Percentiles rank a stretch among this genome's conserved stretches.
These are phyloP conservation scores for Eudorcas thomsonii DNA, from an alignment of 2,113 vertebrate genomes.

Conservation along the genomic window DNA sequence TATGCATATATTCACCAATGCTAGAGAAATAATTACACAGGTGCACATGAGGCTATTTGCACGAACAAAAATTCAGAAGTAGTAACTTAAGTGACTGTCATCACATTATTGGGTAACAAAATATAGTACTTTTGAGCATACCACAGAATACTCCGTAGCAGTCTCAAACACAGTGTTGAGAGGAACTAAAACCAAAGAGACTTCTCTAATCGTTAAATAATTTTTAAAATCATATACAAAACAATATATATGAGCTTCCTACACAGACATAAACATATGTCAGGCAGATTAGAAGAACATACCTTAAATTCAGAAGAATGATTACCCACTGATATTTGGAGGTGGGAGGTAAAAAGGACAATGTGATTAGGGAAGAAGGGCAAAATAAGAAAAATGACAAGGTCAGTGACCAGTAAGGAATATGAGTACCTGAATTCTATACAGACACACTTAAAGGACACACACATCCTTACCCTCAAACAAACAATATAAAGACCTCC, in stretches of 20 bases:
- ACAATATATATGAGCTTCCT: neutral
- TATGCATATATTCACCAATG: neutral
- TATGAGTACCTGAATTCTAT: neutral
- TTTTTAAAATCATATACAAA: neutral
- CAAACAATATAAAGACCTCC: neutral
- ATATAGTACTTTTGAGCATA: neutral
- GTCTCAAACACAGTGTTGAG: neutral
- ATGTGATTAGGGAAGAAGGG: neutral
- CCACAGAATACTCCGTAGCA: neutral
- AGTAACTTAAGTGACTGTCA: neutral
- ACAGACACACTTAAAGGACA: neutral
- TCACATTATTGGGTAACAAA: neutral
- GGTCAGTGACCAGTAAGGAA: neutral
- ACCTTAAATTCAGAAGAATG: neutral
- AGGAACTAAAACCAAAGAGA: constrained; percentile 10
- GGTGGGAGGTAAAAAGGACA: neutral
- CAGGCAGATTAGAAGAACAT: neutral
- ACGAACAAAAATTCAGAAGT: neutral
- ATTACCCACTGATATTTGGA: neutral
- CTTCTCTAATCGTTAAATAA: neutral
- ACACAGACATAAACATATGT: neutral
- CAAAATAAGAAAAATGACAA: constrained; percentile 27
- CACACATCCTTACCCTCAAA: neutral
- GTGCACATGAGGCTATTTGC: neutral
- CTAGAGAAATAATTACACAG: neutral